These are phyloP conservation scores for Thalassaphorura encarpata DNA, from an alignment of 1,140 invertebrate genomes.

Conservation along the genomic window DNA sequence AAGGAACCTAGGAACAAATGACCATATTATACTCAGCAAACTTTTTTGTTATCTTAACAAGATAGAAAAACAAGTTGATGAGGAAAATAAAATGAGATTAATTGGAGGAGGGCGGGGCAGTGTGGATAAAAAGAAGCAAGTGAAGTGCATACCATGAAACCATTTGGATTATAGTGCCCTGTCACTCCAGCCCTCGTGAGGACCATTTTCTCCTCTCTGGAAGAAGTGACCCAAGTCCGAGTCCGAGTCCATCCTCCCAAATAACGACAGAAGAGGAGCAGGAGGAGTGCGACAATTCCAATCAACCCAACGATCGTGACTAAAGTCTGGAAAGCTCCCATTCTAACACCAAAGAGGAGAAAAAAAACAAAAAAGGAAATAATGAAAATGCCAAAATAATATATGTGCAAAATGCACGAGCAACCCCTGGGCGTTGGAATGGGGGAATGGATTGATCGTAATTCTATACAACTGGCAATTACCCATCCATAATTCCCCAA, in stretches of 20 bases:
- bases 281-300: conserved; percentile 34
- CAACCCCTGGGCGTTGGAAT: too few relatives aligned
- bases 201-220: conserved; percentile 50
- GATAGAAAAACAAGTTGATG: neutral
- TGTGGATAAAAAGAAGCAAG: neutral
- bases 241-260: conserved; percentile 44
- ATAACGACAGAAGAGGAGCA: conserved; percentile 42
- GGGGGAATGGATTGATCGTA: too few relatives aligned
- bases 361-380: neutral
- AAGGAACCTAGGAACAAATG: conserved; percentile 44
- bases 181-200: conserved; percentile 41
- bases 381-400: too few relatives aligned
- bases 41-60: neutral
- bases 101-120: neutral
- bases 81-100: neutral
- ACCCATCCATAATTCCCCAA: too few relatives aligned
- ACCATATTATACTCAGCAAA: neutral
- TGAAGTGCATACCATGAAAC: conserved; percentile 41
- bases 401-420: too few relatives aligned
- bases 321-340: conserved; percentile 19
- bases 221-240: conserved; percentile 47
- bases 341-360: conserved; percentile 3
- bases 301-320: conserved; percentile 36
- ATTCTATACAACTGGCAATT: too few relatives aligned
- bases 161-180: conserved; percentile 50